Evolutionary conservation across 37 sponge, comb jelly and placozoan species (phyloP).

Genomic region (Agelas oroides): DNA sequence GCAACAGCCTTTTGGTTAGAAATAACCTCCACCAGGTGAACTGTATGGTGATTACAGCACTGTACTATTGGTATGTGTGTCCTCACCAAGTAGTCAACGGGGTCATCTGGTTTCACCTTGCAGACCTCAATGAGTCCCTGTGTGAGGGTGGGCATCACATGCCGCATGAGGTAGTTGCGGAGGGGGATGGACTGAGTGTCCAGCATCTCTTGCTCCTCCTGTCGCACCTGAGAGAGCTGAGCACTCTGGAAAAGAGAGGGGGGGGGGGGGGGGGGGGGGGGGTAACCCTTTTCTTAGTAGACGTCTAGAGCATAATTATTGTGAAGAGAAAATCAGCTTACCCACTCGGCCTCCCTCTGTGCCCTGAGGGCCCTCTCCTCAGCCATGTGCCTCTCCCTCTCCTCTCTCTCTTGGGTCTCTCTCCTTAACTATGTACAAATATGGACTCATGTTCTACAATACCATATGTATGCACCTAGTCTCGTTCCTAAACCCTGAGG

Average conservation of each 20-base stretch:
- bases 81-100: constrained; percentile 92
- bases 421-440: constrained; percentile 29
- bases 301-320: too few relatives aligned
- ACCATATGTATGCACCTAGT: too few relatives aligned
- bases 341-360: constrained; percentile 85
- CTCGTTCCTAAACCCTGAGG: too few relatives aligned
- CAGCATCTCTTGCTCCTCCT: constrained; percentile 86
- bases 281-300: too few relatives aligned
- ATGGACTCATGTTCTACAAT: too few relatives aligned
- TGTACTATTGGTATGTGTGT: too few relatives aligned
- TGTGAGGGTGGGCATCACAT: constrained; percentile 95
- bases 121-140: constrained; percentile 88
- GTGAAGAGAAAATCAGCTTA: too few relatives aligned
- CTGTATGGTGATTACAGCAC: too few relatives aligned
- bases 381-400: constrained; percentile 65
- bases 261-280: background rate
- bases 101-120: constrained; percentile 91
- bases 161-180: constrained; percentile 87
- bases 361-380: constrained; percentile 72
- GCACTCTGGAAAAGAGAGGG: constrained; percentile 31
- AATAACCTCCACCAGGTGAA: too few relatives aligned
- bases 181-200: constrained; percentile 84
- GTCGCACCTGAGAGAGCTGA: constrained; percentile 61
- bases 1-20: too few relatives aligned
- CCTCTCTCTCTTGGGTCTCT: constrained; percentile 60